Evolutionary conservation across 35 echinoderm and acorn worm genomes (phyloP).

Genomic region (Stichopus chloronotus): DNA sequence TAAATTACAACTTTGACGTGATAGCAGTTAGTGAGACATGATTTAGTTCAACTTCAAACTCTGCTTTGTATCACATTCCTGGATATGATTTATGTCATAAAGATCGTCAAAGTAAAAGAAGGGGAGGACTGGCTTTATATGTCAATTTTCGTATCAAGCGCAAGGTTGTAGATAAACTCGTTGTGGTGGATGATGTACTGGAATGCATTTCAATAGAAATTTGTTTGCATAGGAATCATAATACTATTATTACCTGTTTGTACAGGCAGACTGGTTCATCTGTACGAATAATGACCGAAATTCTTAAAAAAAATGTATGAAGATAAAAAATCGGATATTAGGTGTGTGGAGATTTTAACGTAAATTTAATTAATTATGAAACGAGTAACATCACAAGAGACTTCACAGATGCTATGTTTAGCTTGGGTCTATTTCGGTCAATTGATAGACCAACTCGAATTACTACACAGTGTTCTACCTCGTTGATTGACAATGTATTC

Average conservation of each 20-base stretch:
- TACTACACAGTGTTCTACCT: neutral
- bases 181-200: constrained; percentile 25
- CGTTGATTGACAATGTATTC: constrained; percentile 41
- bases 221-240: neutral
- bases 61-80: constrained; percentile 1
- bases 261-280: constrained; percentile 20
- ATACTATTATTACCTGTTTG: constrained; percentile 9
- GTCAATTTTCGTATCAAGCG: neutral
- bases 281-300: neutral
- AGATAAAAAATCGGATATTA: neutral
- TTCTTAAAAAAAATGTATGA: constrained; percentile 34
- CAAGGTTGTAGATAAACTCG: constrained; percentile 17
- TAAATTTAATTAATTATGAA: constrained; percentile 37
- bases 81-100: constrained; percentile 1
- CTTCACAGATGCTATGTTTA: constrained; percentile 33
- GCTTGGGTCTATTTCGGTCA: constrained; percentile 5
- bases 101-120: neutral
- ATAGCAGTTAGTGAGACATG: constrained; percentile 40
- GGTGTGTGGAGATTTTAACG: constrained; percentile 25
- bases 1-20: neutral
- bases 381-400: neutral
- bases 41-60: neutral
- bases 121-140: constrained; percentile 17
- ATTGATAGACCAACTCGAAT: constrained; percentile 20
- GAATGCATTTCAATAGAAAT: constrained; percentile 34